Conservation (phyloP, 2,113 vertebrate genomes). For the Peromyscus maniculatus region DNA sequence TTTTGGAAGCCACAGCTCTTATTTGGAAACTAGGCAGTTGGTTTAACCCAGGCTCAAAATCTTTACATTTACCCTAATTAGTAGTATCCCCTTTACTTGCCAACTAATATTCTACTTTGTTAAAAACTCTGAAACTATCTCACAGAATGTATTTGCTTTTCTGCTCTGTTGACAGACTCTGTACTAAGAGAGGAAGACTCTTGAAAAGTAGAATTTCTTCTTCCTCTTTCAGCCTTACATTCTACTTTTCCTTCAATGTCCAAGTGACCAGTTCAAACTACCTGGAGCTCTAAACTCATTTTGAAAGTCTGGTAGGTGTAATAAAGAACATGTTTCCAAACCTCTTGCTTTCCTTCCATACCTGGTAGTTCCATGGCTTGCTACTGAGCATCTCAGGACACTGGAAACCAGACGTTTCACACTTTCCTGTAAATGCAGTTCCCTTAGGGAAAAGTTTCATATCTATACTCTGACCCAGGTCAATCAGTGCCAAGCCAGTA, state of each 20-base stretch:
- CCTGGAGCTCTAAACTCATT: background rate
- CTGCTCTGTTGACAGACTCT: background rate
- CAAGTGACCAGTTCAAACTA: background rate
- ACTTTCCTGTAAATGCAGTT: conserved; percentile 92
- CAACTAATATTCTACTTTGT: background rate
- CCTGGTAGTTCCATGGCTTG: conserved; percentile 97
- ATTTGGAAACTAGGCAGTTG: background rate
- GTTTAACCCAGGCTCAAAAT: background rate
- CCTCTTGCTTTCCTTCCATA: conserved; percentile 67
- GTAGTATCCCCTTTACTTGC: background rate
- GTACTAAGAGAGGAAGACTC: background rate
- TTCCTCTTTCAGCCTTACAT: background rate
- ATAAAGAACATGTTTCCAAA: background rate
- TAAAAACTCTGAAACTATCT: background rate
- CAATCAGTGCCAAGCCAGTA: conserved; percentile 94
- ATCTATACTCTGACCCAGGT: conserved; percentile 97
- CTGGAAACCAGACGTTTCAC: conserved; percentile 96
- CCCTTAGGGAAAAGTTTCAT: conserved; percentile 94
- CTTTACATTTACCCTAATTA: background rate
- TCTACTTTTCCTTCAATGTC: background rate
- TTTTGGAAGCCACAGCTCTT: background rate
- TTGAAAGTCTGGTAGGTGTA: background rate
- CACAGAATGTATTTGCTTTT: background rate
- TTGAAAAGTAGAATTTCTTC: conserved; percentile 21
- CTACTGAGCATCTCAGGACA: conserved; percentile 95